Percentiles rank a stretch among this genome's conserved stretches.
These are phyloP conservation scores for Alcis repandata DNA, from an alignment of 2,888 invertebrate genomes.

Conservation along the genomic window DNA sequence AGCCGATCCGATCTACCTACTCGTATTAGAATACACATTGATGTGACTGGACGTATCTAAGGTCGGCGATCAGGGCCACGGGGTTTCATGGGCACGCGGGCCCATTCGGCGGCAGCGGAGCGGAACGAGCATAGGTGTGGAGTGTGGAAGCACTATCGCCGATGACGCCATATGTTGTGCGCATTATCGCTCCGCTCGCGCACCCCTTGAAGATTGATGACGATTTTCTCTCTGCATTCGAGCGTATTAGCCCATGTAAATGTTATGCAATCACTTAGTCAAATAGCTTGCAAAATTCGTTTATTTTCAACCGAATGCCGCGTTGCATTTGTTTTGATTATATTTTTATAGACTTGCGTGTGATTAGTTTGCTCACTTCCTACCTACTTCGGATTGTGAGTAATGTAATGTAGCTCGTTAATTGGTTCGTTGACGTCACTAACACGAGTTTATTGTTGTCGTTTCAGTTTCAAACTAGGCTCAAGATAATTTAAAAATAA, in stretches of 20 bases:
- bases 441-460: not conserved
- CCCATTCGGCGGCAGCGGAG: conserved; percentile 68
- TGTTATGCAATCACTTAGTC: conserved; percentile 82
- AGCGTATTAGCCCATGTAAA: conserved; percentile 84
- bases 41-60: conserved; percentile 57
- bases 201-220: conserved; percentile 84
- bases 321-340: conserved; percentile 17
- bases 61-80: conserved; percentile 63
- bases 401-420: not conserved
- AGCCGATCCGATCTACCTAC: conserved; percentile 66
- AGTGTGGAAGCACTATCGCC: conserved; percentile 56
- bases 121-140: conserved; percentile 65
- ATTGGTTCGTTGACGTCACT: not conserved
- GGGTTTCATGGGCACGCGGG: conserved; percentile 44
- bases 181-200: conserved; percentile 71
- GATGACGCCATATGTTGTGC: conserved; percentile 80
- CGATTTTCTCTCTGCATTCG: conserved; percentile 74
- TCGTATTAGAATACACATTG: conserved; percentile 48
- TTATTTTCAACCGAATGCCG: conserved; percentile 39
- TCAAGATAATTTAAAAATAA: too few relatives aligned
- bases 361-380: not conserved
- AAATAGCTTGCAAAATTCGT: conserved; percentile 75
- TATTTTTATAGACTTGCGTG: conserved; percentile 7
- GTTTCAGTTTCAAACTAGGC: not conserved
- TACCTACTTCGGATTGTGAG: not conserved